Evolutionary conservation across 2,888 invertebrate genomes (phyloP).

Genomic region (Syrphus vitripennis): DNA sequence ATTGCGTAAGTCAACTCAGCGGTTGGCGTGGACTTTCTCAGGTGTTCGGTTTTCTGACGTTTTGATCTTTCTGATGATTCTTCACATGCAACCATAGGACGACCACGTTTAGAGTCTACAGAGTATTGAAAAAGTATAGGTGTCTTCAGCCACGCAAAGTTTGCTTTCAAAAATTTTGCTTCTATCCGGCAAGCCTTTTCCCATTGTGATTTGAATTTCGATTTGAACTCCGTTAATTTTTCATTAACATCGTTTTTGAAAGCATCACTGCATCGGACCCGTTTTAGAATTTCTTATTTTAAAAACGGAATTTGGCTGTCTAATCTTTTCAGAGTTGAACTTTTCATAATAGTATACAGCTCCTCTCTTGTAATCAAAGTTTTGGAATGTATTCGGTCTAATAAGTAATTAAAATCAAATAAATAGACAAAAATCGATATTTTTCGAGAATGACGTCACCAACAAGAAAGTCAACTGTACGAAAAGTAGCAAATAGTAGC

Average conservation of each 20-base stretch:
- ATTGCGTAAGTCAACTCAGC: not conserved
- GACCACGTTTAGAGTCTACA: too few relatives aligned
- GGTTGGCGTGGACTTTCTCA: not conserved
- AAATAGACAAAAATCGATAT: not conserved
- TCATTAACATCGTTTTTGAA: too few relatives aligned
- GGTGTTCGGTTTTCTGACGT: not conserved
- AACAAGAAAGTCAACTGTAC: too few relatives aligned
- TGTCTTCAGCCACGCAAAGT: too few relatives aligned
- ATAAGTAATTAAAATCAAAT: too few relatives aligned
- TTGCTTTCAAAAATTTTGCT: too few relatives aligned
- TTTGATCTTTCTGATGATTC: constrained; percentile 15
- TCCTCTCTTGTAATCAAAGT: not conserved
- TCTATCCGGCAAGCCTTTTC: too few relatives aligned
- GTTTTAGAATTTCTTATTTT: too few relatives aligned
- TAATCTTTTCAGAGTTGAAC: not conserved
- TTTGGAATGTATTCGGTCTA: not conserved
- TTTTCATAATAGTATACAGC: not conserved
- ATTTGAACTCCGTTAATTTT: too few relatives aligned
- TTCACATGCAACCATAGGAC: not conserved
- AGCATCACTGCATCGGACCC: too few relatives aligned
- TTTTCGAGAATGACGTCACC: constrained; percentile 10
- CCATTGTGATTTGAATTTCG: too few relatives aligned
- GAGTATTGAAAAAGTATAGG: not conserved
- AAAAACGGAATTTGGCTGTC: not conserved
- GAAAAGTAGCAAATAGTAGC: too few relatives aligned